Evolutionary conservation across 2,113 vertebrate genomes (phyloP).

Genomic region (Suricata suricatta): DNA sequence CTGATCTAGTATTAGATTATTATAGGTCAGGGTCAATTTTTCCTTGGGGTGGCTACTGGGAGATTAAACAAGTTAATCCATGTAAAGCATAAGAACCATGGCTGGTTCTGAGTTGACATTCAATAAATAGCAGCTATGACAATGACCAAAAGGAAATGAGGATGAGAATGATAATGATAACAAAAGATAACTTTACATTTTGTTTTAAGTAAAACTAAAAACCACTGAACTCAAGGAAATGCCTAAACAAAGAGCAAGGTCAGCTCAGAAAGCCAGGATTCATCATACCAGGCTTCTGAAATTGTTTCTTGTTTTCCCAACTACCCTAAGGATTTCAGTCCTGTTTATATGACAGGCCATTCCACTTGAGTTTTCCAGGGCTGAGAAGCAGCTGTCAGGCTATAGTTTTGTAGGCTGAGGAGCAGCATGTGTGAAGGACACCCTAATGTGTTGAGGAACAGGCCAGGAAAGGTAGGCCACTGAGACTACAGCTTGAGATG

Average conservation of each 20-base stretch:
- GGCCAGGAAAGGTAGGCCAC: neutral
- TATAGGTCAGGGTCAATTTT: neutral
- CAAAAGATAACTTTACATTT: neutral
- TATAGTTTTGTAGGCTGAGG: neutral
- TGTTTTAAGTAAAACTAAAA: slow-evolving; percentile 48
- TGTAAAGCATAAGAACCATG: neutral
- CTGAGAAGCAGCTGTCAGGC: neutral
- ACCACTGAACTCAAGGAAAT: neutral
- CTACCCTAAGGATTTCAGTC: neutral
- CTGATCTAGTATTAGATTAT: neutral
- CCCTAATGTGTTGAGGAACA: neutral
- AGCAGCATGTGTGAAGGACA: neutral
- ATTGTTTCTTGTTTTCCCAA: slow-evolving; percentile 41
- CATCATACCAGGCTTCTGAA: neutral
- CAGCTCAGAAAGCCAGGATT: slow-evolving; percentile 8
- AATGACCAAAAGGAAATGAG: neutral
- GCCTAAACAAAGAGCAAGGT: neutral
- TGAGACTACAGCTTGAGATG: neutral
- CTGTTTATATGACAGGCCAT: neutral
- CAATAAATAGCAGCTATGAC: neutral
- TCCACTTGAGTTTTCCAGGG: neutral
- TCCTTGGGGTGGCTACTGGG: neutral
- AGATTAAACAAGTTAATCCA: slow-evolving; percentile 19
- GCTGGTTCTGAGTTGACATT: neutral
- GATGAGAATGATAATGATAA: neutral